Conservation (phyloP, 2,888 invertebrate species). For the Drosophila multiciliata region DNA sequence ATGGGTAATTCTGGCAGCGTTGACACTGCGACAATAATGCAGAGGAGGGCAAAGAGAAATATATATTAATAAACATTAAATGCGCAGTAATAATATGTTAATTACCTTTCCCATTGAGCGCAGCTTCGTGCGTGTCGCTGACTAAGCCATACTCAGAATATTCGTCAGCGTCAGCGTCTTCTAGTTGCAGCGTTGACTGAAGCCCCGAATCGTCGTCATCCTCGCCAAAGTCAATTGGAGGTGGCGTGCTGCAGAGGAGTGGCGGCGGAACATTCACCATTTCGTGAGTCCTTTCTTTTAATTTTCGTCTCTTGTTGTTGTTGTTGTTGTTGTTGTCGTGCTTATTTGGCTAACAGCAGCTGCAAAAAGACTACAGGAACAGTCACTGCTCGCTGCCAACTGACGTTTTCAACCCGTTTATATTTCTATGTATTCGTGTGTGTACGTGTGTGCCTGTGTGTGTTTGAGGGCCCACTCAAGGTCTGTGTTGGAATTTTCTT, state of each 20-base stretch:
- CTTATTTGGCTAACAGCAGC: slow-evolving; percentile 61
- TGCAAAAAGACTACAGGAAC: slow-evolving; percentile 55
- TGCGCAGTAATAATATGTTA: slow-evolving; percentile 12
- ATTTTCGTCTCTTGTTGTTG: slow-evolving; percentile 19
- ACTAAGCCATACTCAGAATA: slow-evolving; percentile 81
- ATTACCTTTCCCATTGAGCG: slow-evolving; percentile 60
- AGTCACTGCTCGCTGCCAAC: slow-evolving; percentile 33
- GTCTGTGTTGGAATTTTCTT: slow-evolving; percentile 76
- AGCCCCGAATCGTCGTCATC: slow-evolving; percentile 85
- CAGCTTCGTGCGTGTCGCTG: slow-evolving; percentile 48
- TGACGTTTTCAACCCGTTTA: slow-evolving; percentile 67
- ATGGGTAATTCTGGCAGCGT: slow-evolving; percentile 39
- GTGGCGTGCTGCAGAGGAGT: slow-evolving; percentile 86
- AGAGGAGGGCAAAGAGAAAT: neutral
- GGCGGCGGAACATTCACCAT: slow-evolving; percentile 86
- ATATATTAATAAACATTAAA: slow-evolving; percentile 3
- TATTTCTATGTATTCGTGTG: slow-evolving; percentile 42
- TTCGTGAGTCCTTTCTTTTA: slow-evolving; percentile 76
- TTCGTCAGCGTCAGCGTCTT: slow-evolving; percentile 84
- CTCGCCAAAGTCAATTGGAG: slow-evolving; percentile 86
- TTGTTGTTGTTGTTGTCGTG: slow-evolving; percentile 34
- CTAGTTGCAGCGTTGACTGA: slow-evolving; percentile 70
- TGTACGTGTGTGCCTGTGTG: slow-evolving; percentile 27
- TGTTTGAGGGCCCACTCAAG: slow-evolving; percentile 65
- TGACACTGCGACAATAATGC: slow-evolving; percentile 13